Evolutionary conservation across 2,797 vertebrate genomes (phyloP).

Genomic region (Prunella strophiata): DNA sequence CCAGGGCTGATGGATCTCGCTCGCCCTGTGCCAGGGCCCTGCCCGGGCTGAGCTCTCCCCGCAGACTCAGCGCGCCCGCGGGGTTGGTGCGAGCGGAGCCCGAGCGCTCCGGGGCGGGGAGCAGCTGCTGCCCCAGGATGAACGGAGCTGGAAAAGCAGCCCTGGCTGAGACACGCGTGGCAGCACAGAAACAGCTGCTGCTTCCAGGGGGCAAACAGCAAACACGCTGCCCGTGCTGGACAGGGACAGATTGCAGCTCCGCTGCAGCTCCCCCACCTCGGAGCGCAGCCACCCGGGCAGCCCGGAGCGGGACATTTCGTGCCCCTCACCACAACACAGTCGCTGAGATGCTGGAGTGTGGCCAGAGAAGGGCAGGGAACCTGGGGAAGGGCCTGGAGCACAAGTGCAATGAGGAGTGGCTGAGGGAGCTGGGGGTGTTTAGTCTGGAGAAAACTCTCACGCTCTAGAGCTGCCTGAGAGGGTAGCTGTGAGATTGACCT

Average conservation of each 20-base stretch:
- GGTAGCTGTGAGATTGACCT: background rate
- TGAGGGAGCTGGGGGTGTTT: background rate
- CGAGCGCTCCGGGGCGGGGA: fast-evolving
- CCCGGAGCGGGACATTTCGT: background rate
- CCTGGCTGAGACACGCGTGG: fast-evolving
- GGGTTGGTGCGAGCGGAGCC: background rate
- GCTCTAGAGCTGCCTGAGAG: background rate
- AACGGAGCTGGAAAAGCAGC: fast-evolving
- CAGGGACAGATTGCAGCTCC: background rate
- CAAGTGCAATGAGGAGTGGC: background rate
- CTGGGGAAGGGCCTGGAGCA: background rate
- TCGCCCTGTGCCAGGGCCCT: background rate
- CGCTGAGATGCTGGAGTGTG: background rate
- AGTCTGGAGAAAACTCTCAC: background rate
- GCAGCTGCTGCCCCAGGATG: background rate
- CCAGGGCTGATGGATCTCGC: background rate
- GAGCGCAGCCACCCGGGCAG: background rate
- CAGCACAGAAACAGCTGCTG: background rate
- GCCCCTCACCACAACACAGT: background rate
- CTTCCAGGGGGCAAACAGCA: background rate
- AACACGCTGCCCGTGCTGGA: background rate
- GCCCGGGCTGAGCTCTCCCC: fast-evolving
- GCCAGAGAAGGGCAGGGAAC: background rate
- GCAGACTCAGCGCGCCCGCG: fast-evolving
- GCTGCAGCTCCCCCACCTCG: fast-evolving